Base-by-base conservation (phyloP, 2,888 invertebrate genomes). In the Fabriciana adippe region DNA sequence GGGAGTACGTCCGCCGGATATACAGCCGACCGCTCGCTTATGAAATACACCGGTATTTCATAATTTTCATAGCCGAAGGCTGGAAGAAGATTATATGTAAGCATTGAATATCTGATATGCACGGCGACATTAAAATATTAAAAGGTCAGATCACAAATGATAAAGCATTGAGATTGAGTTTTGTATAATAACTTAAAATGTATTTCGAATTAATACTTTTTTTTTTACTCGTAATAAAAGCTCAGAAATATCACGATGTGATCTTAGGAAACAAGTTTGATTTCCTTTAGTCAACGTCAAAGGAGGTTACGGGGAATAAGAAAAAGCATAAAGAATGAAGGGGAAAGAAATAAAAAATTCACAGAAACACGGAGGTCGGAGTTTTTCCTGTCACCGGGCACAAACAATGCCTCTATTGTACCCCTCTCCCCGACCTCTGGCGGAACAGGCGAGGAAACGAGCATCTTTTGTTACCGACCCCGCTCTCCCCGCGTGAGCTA, bases 311-410 rank as follows among this genome's bases (percentile, higher is more conserved):
- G 75, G 82, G 73, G 76, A 74, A 80, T 77, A 78, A 78, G 79
- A 80, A 87, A 87, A 85, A 84, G 81, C 79, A 76, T 75, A 76
- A 79, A 80, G 78, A 79, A 76, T 74, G 82, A 74, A 86, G 87
- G 66, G 83, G 84, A 86, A 81, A 87, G 82, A 84, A 89, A 90
- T 89, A 91, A 92, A 92, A 91, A 91, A 90, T 88, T 89, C 89
- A 90, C 86, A 89, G 90, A 89, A 90, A 90, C 90, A 91, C 89
- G 88, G 92, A 90, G 92, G 92, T 92, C 86, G 91, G 89, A 90
- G 92, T 91, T 92, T 92, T 92, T 92, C 92, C 92, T 90, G 92
- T 91, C 92, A 91, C 90, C 90, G 91, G 88, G 88, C 87, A 91
- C 90, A 92, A 92, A 92, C 92, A 92, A 92, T 92, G 87, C 84